These are phyloP conservation scores for Hirtodrosophila duncani DNA, from an alignment of 2,888 invertebrate species.

Conservation along the genomic window DNA sequence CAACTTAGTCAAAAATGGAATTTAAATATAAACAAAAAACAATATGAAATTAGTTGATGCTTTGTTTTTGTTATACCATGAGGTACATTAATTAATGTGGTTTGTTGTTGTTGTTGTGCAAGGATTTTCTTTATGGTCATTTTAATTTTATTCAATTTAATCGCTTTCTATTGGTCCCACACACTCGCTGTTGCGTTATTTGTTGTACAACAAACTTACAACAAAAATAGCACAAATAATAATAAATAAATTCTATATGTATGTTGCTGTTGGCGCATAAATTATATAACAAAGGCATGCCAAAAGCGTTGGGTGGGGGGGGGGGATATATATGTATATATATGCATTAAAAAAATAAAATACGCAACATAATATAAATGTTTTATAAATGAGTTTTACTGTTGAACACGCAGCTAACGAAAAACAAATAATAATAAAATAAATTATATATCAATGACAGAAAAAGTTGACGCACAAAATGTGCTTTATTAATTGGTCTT, in stretches of 20 bases:
- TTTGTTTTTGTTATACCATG: slow-evolving; percentile 28
- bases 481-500: slow-evolving; percentile 30
- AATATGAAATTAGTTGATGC: slow-evolving; percentile 33
- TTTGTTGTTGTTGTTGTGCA: slow-evolving; percentile 63
- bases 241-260: slow-evolving; percentile 24
- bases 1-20: slow-evolving; percentile 61
- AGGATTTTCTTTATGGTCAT: slow-evolving; percentile 55
- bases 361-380: slow-evolving; percentile 41
- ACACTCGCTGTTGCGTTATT: slow-evolving; percentile 52
- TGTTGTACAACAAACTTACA: slow-evolving; percentile 39
- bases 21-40: slow-evolving; percentile 12
- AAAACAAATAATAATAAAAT: slow-evolving; percentile 13
- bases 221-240: too few species aligned
- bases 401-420: slow-evolving; percentile 36
- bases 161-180: slow-evolving; percentile 28
- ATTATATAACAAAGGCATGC: slow-evolving; percentile 59
- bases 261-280: slow-evolving; percentile 40
- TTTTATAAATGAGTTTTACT: slow-evolving; percentile 23
- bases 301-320: slow-evolving; percentile 43
- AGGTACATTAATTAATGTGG: slow-evolving; percentile 31
- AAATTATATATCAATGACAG: slow-evolving; percentile 14
- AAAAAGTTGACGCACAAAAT: slow-evolving; percentile 10
- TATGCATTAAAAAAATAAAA: slow-evolving; percentile 55
- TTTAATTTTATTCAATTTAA: slow-evolving; percentile 29
- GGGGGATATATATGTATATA: slow-evolving; percentile 19